Percentiles rank a stretch among this genome's conserved stretches.
Conservation (phyloP, 2,113 vertebrate species). For the Ciconia boyciana region DNA sequence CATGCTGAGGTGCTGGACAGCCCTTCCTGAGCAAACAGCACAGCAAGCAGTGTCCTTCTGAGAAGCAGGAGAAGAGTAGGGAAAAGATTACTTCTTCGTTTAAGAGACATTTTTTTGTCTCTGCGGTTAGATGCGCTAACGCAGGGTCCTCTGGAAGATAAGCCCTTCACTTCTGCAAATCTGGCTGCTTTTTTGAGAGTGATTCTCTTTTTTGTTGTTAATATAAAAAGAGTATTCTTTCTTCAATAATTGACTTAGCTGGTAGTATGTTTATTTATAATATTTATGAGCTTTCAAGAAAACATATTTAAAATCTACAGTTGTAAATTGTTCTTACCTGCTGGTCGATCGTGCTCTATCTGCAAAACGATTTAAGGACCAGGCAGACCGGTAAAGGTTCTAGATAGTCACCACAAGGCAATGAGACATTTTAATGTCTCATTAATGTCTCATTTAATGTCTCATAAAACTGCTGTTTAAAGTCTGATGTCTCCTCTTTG, state of each 20-base stretch:
- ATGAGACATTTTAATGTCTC: accelerated
- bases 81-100: too few species aligned
- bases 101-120: not conserved
- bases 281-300: not conserved
- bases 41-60: accelerated
- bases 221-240: not conserved
- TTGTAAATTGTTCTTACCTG: accelerated
- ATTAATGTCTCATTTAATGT: too few species aligned
- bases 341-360: accelerated
- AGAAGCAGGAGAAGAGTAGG: too few species aligned
- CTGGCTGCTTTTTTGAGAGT: not conserved
- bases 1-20: accelerated
- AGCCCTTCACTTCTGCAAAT: not conserved
- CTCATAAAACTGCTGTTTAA: not conserved
- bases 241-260: too few species aligned
- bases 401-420: not conserved
- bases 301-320: not conserved
- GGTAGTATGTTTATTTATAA: not conserved
- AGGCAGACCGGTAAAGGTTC: too few species aligned
- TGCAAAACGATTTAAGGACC: too few species aligned
- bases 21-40: not conserved
- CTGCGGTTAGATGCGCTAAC: not conserved
- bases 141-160: not conserved
- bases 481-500: not conserved
- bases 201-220: too few species aligned